Conservation (phyloP, 2,888 invertebrate genomes). For the Tanytarsus gracilentus region DNA sequence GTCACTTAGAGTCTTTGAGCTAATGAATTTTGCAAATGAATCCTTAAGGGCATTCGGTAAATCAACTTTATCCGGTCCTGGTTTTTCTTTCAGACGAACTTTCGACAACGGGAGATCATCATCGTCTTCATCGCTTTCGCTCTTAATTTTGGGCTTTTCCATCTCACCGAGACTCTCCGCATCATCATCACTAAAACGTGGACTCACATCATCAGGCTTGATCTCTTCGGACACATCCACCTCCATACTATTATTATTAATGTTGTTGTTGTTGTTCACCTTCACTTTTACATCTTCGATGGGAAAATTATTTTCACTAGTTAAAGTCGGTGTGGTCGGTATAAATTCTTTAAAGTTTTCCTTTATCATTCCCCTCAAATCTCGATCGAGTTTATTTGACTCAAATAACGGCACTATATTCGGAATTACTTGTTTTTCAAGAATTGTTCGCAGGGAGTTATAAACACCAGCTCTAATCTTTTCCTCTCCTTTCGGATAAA, state of each 20-base stretch:
- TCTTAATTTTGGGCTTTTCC: slow-evolving; percentile 48
- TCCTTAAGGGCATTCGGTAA: slow-evolving; percentile 40
- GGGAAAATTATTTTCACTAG: slow-evolving; percentile 43
- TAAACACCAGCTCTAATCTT: slow-evolving; percentile 44
- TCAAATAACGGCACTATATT: slow-evolving; percentile 52
- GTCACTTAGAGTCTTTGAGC: slow-evolving; percentile 39
- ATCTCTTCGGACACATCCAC: too few relatives aligned
- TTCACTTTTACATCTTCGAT: slow-evolving; percentile 30
- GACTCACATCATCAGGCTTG: slow-evolving; percentile 34
- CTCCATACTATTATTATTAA: slow-evolving; percentile 15
- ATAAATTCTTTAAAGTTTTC: slow-evolving; percentile 87
- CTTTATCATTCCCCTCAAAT: slow-evolving; percentile 64
- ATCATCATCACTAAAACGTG: slow-evolving; percentile 34
- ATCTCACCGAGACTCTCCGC: slow-evolving; percentile 32
- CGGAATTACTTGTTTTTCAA: slow-evolving; percentile 70
- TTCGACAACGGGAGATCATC: slow-evolving; percentile 73
- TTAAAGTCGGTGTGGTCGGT: slow-evolving; percentile 33
- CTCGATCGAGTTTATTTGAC: slow-evolving; percentile 54
- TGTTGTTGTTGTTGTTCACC: background rate
- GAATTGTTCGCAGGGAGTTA: slow-evolving; percentile 41
- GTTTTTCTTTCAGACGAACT: slow-evolving; percentile 44
- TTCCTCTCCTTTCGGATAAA: slow-evolving; percentile 41
- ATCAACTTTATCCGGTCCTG: slow-evolving; percentile 40
- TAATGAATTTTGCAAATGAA: slow-evolving; percentile 41
- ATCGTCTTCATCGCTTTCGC: slow-evolving; percentile 43